Conservation (phyloP, 2,888 invertebrate species). For the Himalopsyche anomala region DNA sequence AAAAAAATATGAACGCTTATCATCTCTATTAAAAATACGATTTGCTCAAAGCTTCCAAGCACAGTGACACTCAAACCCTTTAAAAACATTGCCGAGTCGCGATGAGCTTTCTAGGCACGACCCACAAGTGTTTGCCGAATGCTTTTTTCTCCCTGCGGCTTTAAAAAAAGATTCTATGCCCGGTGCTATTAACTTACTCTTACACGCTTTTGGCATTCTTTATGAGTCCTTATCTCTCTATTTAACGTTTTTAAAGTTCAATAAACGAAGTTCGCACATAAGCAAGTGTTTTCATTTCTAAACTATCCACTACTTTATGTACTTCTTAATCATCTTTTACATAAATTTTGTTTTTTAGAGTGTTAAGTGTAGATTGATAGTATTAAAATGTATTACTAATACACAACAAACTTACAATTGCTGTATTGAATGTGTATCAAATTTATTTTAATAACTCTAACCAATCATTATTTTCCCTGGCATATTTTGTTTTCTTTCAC, state of each 20-base stretch:
- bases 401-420: too few relatives aligned
- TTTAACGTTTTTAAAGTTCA: not conserved
- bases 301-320: not conserved
- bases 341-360: too few relatives aligned
- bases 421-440: too few relatives aligned
- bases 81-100: not conserved
- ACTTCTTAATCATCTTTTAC: not conserved
- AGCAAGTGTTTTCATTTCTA: not conserved
- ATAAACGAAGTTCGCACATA: not conserved
- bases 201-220: constrained; percentile 4
- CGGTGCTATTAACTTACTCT: not conserved
- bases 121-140: constrained; percentile 4
- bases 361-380: too few relatives aligned
- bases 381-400: too few relatives aligned
- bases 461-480: too few relatives aligned
- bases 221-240: not conserved
- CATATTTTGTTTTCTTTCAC: too few relatives aligned
- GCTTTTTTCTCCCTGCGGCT: not conserved
- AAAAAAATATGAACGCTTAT: not conserved
- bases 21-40: constrained; percentile 13
- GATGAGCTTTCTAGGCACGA: constrained; percentile 2
- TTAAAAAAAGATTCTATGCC: not conserved
- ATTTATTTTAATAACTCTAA: too few relatives aligned
- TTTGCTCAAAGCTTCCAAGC: not conserved
- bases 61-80: not conserved